Percentiles rank a stretch among this genome's conserved stretches.
These are phyloP conservation scores for Cathartes aura DNA, from an alignment of 2,113 vertebrate genomes.

Conservation along the genomic window DNA sequence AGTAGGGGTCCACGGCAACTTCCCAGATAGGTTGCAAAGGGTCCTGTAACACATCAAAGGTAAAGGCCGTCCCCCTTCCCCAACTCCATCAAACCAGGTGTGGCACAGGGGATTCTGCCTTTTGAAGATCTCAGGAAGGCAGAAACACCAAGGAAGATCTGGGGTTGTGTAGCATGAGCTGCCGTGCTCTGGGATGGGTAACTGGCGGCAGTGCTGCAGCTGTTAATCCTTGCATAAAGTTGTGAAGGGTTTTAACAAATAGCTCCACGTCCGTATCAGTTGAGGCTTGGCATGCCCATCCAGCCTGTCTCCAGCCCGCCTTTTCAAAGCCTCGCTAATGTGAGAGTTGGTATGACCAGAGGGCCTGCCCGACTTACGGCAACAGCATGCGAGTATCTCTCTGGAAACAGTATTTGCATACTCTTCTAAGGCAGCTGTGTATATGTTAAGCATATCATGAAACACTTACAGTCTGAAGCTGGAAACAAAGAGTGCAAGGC, in stretches of 20 bases:
- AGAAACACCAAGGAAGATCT: background rate
- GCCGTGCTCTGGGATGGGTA: background rate
- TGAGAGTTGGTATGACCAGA: background rate
- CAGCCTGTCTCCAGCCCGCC: background rate
- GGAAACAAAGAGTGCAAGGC: conserved; percentile 36
- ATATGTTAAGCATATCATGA: background rate
- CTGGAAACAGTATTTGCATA: background rate
- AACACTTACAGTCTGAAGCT: background rate
- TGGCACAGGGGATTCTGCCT: background rate
- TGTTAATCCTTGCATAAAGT: background rate
- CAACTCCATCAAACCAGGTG: background rate
- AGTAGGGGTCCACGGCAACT: rapidly evolving
- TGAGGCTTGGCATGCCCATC: background rate
- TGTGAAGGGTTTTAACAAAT: background rate
- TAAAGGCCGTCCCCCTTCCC: rapidly evolving
- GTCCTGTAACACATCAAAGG: background rate
- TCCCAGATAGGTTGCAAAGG: background rate
- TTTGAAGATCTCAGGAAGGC: background rate
- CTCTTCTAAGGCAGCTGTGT: background rate
- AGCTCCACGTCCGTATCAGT: rapidly evolving
- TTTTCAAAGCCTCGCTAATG: background rate
- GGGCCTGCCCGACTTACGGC: background rate
- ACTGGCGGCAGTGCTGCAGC: background rate
- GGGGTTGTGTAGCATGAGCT: background rate
- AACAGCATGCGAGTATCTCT: rapidly evolving